These are phyloP conservation scores for Mirza zaza DNA, from an alignment of 2,113 vertebrate genomes.

Conservation along the genomic window DNA sequence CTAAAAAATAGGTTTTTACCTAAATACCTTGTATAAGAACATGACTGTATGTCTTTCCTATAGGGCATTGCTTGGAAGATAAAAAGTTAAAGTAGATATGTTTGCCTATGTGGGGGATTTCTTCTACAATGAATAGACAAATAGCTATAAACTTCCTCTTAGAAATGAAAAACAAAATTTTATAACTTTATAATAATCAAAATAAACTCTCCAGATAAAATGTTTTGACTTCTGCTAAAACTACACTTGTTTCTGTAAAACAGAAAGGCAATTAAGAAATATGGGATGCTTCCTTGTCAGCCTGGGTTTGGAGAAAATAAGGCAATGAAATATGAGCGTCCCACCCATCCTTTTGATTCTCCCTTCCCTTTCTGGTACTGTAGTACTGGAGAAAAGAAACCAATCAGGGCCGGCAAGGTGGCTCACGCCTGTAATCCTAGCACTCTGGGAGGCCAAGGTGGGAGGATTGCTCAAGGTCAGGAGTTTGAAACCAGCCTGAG, in stretches of 20 bases:
- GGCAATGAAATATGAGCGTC: not conserved
- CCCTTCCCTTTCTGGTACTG: not conserved
- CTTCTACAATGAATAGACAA: not conserved
- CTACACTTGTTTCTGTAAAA: not conserved
- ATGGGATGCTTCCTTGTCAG: not conserved
- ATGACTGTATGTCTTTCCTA: not conserved
- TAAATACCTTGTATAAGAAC: not conserved
- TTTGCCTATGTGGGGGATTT: not conserved
- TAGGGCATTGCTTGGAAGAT: not conserved
- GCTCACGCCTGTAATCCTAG: too few species aligned
- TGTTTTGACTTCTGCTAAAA: not conserved
- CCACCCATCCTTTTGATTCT: not conserved
- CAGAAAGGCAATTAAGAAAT: not conserved
- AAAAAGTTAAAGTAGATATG: not conserved
- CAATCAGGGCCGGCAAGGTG: not conserved
- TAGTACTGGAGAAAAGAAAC: not conserved
- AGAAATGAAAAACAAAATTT: not conserved
- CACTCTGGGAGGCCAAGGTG: too few species aligned
- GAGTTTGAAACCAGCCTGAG: too few species aligned
- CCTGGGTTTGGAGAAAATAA: not conserved
- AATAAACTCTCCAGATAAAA: not conserved
- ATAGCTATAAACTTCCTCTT: not conserved
- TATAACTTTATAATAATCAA: not conserved
- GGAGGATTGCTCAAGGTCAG: too few species aligned
- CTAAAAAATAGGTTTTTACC: not conserved